phyloP scores from a whole-genome alignment of 2,888 invertebrate genomes.

The Ischnura elegans region DNA sequence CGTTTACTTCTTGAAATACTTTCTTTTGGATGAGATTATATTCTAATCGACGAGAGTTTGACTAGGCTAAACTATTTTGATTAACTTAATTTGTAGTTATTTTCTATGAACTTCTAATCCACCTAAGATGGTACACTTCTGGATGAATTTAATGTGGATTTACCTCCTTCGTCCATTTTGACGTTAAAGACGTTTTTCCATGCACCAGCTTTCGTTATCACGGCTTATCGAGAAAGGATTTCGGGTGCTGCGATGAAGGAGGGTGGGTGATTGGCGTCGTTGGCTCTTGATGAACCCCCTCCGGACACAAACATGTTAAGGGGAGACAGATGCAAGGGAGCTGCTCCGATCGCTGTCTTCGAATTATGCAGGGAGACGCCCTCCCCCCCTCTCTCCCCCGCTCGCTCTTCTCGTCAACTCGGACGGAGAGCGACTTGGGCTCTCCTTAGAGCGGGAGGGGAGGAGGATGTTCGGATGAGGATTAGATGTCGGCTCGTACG shows the following conservation, averaged over 20 bases:
- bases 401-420: not conserved
- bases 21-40: too few relatives aligned
- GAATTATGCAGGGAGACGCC: not conserved
- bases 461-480: not conserved
- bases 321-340: not conserved
- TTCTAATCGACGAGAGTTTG: too few relatives aligned
- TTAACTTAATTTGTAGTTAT: too few relatives aligned
- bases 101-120: too few relatives aligned
- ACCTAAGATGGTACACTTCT: too few relatives aligned
- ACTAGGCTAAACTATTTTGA: too few relatives aligned
- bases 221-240: too few relatives aligned
- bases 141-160: too few relatives aligned
- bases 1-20: too few relatives aligned
- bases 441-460: not conserved
- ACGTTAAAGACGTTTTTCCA: too few relatives aligned
- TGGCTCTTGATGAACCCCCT: not conserved
- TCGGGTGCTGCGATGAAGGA: not conserved
- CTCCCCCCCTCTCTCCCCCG: not conserved
- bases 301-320: not conserved
- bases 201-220: too few relatives aligned
- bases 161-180: too few relatives aligned
- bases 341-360: not conserved
- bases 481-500: not conserved
- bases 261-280: not conserved
- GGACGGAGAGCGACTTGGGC: not conserved